Evolutionary conservation across 2,888 invertebrate species (phyloP), one percentile per base, ranked within the genome.

Genomic region (Cancer borealis): DNA sequence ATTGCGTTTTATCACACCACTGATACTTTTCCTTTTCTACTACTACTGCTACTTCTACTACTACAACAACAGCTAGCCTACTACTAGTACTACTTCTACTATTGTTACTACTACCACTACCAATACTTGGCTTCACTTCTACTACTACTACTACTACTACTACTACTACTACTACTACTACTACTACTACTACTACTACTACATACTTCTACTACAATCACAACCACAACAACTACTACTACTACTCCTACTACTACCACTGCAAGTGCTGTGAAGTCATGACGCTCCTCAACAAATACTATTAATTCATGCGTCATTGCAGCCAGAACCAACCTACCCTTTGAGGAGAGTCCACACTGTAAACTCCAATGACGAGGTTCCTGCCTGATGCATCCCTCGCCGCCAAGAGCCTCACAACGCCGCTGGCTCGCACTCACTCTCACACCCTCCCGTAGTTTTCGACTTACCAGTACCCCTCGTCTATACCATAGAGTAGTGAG

Each of bases 371-470:
- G 39, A 17, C 84, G 12, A n/a, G 30, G 39, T 84, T 84, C 12
- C 84, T 84, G 84, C 84, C 39, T 84, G 39, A 84, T 39, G 14
- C 84, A 84, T 84, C 84, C 84, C 84, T 84, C 39, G 84, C 39
- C 84, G 10, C 30, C 91, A 45, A 91, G 91, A 46, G 45, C 30
- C 17, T 17, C n/a, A n/a, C 66, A 17, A 91, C 45, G 21, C n/a
- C 60, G 73, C 39, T 84, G 84, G 12, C 84, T 39, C 39, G 84
- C 84, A 84, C 84, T 84, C 39, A 8, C 14, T 39, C 39, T 39
- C 39, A 84, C 84, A 39, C 84, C 30, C 26, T 39, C 84, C 73
- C 73, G 4, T n/a, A 73, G 8, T 73, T 73, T 26, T 73, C n/a
- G 73, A 73, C 73, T 73, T 21, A 73, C 73, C 73, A 73, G 8